phyloP scores from a whole-genome alignment of 2,113 vertebrate species.

The Amphiprion percula region DNA sequence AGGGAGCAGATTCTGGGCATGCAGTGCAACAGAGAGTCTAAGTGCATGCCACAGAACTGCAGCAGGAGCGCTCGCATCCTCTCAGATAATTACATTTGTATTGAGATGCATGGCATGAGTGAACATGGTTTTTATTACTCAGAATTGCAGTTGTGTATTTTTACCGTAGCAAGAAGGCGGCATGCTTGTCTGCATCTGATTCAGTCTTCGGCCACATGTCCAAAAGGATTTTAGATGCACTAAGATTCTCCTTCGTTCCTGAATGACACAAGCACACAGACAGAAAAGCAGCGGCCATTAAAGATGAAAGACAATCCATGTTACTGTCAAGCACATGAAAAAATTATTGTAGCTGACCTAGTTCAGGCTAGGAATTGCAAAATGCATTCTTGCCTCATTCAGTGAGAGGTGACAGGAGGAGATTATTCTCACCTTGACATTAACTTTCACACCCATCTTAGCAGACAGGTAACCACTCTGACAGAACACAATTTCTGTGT shows the following conservation, averaged over 20 bases:
- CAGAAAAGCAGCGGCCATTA: slow-evolving; percentile 37
- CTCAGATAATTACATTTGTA: slow-evolving; percentile 3
- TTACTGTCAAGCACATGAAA: slow-evolving; percentile 40
- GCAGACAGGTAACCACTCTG: slow-evolving; percentile 16
- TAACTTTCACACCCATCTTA: slow-evolving; percentile 44
- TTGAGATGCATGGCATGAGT: background rate
- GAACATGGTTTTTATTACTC: background rate
- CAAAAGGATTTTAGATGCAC: slow-evolving; percentile 83
- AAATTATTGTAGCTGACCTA: slow-evolving; percentile 42
- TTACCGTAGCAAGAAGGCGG: slow-evolving; percentile 89
- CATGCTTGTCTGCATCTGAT: slow-evolving; percentile 85
- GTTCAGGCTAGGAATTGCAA: slow-evolving; percentile 42
- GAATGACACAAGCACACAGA: slow-evolving; percentile 40
- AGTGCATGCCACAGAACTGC: slow-evolving; percentile 41
- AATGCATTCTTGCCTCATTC: slow-evolving; percentile 40
- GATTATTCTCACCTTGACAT: slow-evolving; percentile 44
- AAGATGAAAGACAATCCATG: slow-evolving; percentile 57
- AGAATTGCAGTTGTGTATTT: background rate
- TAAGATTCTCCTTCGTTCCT: slow-evolving; percentile 88
- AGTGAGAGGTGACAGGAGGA: slow-evolving; percentile 15
- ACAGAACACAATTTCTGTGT: slow-evolving; percentile 17
- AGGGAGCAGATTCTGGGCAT: slow-evolving; percentile 74
- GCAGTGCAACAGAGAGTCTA: slow-evolving; percentile 57
- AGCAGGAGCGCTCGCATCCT: background rate
- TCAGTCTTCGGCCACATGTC: slow-evolving; percentile 87